A percentile compares a stretch with the other conserved stretches of the same genome.
phyloP scores from a whole-genome alignment of 2,888 invertebrate species.

The Abrostola tripartita region DNA sequence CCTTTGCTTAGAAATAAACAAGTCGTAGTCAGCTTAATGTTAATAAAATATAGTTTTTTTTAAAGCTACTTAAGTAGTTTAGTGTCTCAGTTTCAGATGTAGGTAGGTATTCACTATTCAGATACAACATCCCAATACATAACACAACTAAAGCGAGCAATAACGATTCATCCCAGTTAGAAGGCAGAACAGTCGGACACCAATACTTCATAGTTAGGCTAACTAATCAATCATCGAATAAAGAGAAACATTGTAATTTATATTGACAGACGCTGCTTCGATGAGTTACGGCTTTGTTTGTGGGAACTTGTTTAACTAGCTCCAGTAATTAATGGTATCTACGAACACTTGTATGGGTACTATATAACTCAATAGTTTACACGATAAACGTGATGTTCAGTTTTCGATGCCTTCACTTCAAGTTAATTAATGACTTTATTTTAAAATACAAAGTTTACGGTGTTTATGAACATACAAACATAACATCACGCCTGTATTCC shows the following conservation, averaged over 20 bases:
- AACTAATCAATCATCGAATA: constrained; percentile 38
- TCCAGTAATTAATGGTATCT: not conserved
- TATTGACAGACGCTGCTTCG: constrained; percentile 14
- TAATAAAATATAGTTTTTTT: too few relatives aligned
- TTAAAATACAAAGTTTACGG: too few relatives aligned
- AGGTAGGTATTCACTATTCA: too few relatives aligned
- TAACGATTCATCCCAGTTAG: not conserved
- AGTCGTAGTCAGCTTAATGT: too few relatives aligned
- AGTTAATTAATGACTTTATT: too few relatives aligned
- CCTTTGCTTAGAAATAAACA: too few relatives aligned
- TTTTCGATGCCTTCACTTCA: not conserved
- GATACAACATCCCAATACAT: too few relatives aligned
- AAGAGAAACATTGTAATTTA: constrained; percentile 21
- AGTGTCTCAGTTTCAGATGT: too few relatives aligned
- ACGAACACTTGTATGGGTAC: not conserved
- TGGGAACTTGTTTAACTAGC: not conserved
- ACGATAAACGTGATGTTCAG: not conserved
- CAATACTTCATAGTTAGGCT: constrained; percentile 16
- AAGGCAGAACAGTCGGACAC: not conserved
- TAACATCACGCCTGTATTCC: too few relatives aligned
- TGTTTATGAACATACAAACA: too few relatives aligned
- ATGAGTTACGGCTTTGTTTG: constrained; percentile 2
- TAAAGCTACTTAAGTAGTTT: too few relatives aligned
- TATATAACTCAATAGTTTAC: too few relatives aligned
- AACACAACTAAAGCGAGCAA: not conserved